phyloP scores from a whole-genome alignment of 2,888 invertebrate genomes.

The Parochlus steinenii region DNA sequence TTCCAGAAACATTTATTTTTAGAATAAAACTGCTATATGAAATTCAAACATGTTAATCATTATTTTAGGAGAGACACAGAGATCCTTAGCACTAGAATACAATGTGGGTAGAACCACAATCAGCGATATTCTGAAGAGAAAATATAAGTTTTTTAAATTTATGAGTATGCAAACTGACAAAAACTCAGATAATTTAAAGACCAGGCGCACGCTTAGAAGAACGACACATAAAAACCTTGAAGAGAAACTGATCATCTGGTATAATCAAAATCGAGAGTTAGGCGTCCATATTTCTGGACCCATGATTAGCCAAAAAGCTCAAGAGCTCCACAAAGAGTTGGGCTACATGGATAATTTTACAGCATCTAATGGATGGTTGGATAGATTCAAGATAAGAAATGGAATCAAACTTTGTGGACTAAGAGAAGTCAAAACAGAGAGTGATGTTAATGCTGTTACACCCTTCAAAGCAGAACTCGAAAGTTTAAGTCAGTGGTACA shows the following conservation, averaged over 20 bases:
- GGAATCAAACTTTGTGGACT: conserved; percentile 11
- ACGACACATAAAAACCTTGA: conserved; percentile 9
- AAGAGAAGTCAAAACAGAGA: conserved; percentile 9
- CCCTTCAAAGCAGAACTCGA: conserved; percentile 12
- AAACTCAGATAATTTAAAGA: conserved; percentile 9
- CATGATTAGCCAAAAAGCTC: conserved; percentile 9
- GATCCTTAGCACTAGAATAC: conserved; percentile 3
- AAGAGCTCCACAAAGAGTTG: conserved; percentile 8
- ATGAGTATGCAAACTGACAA: conserved; percentile 8
- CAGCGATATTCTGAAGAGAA: conserved; percentile 7
- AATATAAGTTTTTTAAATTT: conserved; percentile 11
- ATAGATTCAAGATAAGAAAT: conserved; percentile 9
- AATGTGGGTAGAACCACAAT: conserved; percentile 11
- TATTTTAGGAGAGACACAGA: conserved; percentile 11
- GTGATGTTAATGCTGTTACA: conserved; percentile 11
- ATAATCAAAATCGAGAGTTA: conserved; percentile 3
- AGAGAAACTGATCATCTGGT: conserved; percentile 9
- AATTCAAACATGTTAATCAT: no score
- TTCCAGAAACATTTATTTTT: no score
- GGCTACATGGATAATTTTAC: conserved; percentile 8
- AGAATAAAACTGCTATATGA: no score
- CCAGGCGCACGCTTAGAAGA: conserved; percentile 6
- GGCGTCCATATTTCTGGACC: conserved; percentile 10
- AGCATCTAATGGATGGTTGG: conserved; percentile 11
- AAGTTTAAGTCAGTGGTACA: conserved; percentile 13